Conservation (phyloP, 2,888 invertebrate genomes). For the Oxycera nigricornis region DNA sequence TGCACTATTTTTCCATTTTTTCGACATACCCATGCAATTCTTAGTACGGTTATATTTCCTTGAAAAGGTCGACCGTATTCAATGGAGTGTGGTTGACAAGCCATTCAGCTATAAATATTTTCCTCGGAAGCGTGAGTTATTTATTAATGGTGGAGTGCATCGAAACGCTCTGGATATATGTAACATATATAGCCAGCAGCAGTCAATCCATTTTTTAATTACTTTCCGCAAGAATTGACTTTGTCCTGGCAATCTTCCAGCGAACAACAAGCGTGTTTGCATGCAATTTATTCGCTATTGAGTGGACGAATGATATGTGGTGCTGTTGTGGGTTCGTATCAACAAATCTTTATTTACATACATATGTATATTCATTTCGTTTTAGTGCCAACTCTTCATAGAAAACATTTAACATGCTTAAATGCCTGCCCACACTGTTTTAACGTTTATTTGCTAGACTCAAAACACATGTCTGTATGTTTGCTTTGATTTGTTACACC, state of each 20-base stretch:
- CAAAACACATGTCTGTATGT: too few species aligned
- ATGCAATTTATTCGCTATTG: too few species aligned
- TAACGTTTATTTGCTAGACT: too few species aligned
- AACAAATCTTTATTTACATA: too few species aligned
- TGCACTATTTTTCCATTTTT: neutral
- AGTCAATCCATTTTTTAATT: neutral
- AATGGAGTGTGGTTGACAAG: slow-evolving; percentile 8
- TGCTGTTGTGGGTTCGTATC: too few species aligned
- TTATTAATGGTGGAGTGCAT: slow-evolving; percentile 19
- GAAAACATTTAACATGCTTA: too few species aligned
- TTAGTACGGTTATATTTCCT: slow-evolving; percentile 5
- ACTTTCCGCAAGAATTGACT: neutral
- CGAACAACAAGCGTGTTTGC: neutral
- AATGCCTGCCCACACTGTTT: too few species aligned
- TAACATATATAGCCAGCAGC: neutral
- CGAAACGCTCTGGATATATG: neutral
- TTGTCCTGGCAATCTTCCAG: neutral
- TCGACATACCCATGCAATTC: neutral
- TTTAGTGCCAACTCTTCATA: too few species aligned
- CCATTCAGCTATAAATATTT: neutral
- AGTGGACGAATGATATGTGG: too few species aligned
- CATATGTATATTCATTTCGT: too few species aligned
- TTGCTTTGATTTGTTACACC: too few species aligned
- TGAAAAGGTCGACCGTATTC: slow-evolving; percentile 32
- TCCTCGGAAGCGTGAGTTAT: neutral